phyloP scores from a whole-genome alignment of 2,797 vertebrate species.

The Myotis planiceps region DNA sequence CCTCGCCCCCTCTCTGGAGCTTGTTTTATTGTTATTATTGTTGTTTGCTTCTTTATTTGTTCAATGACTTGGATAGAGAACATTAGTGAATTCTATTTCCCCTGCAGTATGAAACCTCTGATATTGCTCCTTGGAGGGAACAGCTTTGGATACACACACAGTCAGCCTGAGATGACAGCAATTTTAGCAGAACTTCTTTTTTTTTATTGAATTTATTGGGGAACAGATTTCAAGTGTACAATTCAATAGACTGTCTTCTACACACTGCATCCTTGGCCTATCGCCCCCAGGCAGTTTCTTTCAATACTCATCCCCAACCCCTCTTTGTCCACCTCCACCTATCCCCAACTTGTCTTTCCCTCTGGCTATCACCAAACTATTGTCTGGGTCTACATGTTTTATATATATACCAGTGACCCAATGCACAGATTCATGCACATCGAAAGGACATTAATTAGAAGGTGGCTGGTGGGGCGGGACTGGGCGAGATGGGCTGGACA shows the following conservation, averaged over 20 bases:
- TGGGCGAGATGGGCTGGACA: no score
- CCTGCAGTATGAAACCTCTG: background rate
- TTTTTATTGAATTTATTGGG: background rate
- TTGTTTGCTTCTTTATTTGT: background rate
- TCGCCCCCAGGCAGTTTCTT: background rate
- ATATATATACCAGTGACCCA: background rate
- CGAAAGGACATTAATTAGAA: no score
- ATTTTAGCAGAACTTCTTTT: background rate
- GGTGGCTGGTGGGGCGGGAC: no score
- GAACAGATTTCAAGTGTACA: background rate
- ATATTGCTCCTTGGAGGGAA: background rate
- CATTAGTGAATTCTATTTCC: background rate
- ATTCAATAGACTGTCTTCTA: background rate
- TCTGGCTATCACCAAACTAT: background rate
- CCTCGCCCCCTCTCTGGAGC: background rate
- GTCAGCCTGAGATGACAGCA: background rate
- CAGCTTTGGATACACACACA: background rate
- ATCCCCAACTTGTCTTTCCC: background rate
- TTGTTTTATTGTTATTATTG: background rate
- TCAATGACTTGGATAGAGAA: background rate
- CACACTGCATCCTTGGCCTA: background rate
- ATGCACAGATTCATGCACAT: no score
- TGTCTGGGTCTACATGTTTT: background rate
- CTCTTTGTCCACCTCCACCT: background rate
- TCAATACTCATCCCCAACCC: background rate